Base-by-base conservation (phyloP, 2,888 invertebrate species). In the Lepidonotus clava region DNA sequence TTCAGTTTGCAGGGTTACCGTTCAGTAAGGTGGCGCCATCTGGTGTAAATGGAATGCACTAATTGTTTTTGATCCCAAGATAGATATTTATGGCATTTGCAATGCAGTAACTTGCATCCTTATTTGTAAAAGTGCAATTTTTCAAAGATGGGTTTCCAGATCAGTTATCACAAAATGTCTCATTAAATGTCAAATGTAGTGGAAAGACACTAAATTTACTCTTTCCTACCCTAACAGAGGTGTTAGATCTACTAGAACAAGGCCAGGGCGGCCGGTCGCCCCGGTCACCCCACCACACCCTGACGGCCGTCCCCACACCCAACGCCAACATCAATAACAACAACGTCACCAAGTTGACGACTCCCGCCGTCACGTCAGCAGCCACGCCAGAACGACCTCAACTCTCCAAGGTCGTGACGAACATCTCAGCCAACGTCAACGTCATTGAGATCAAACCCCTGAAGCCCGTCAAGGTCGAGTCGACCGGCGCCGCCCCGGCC, bases 201-300 rank as follows among this genome's bases (percentile, higher is more conserved):
- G n/a, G n/a, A n/a, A n/a, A n/a, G n/a, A n/a, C n/a, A n/a, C n/a
- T n/a, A n/a, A n/a, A n/a, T n/a, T 46, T 18, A 8, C 18, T 46
- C 46, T 46, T 18, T 46, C 46, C 46, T 18, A 46, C 46, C 38
- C 4, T 24, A 8, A n/a, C 90, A 92, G 93, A 93, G 86, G 91
- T 92, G 21, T 89, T 93, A 18, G 92, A 92, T 83, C 89, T 92
- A 38, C 92, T 93, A 66, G 93, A 93, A 87, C 91, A 92, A 61
- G 93, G 93, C 0, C 91, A 92, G 56, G 91, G 66, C 32, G 85
- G 85, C 14, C 24, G 38, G n/a, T 80, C 85, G 40, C 85, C 66
- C 38, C 66, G 32, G 28, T 6, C n/a, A 53, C 11, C n/a, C 8
- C 21, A 34, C n/a, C 34, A 24, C 6, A 86, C 76, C 40, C 46